phyloP scores from a whole-genome alignment of 2,113 vertebrate genomes.

The Pleuronectes platessa region DNA sequence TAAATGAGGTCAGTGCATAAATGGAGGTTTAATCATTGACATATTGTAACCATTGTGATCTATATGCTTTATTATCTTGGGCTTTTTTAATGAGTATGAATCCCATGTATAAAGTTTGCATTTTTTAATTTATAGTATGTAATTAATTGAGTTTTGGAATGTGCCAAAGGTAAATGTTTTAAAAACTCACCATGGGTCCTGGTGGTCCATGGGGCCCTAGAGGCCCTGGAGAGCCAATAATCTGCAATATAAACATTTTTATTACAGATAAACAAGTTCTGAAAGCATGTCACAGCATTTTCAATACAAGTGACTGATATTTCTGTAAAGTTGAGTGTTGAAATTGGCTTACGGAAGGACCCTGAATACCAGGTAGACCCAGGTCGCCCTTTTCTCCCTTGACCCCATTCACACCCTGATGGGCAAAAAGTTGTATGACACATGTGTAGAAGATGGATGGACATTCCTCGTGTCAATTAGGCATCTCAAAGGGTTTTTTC shows the following conservation, averaged over 20 bases:
- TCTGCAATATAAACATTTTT: slow-evolving; percentile 74
- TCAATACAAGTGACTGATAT: background rate
- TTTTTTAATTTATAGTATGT: too few species aligned
- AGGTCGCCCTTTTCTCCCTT: slow-evolving; percentile 95
- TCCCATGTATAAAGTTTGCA: background rate
- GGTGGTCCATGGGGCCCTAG: slow-evolving; percentile 93
- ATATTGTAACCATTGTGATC: too few species aligned
- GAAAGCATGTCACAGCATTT: background rate
- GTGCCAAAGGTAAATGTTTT: background rate
- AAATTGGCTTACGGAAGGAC: slow-evolving; percentile 86
- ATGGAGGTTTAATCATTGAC: too few species aligned
- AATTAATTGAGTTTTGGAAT: background rate
- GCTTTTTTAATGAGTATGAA: too few species aligned
- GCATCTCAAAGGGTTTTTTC: background rate
- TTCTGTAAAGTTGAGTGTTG: background rate
- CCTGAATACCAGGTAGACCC: slow-evolving; percentile 91
- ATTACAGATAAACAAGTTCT: background rate
- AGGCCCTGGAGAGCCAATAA: slow-evolving; percentile 91
- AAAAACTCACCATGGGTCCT: slow-evolving; percentile 95
- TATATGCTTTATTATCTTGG: too few species aligned
- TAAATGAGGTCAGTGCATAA: too few species aligned
- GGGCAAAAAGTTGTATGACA: background rate
- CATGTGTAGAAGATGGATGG: background rate
- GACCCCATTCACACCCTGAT: slow-evolving; percentile 89
- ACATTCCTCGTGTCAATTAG: background rate